Percentiles rank a stretch among this genome's conserved stretches.
Conservation (phyloP, 2,888 invertebrate genomes). For the Microctonus aethiopoides region DNA sequence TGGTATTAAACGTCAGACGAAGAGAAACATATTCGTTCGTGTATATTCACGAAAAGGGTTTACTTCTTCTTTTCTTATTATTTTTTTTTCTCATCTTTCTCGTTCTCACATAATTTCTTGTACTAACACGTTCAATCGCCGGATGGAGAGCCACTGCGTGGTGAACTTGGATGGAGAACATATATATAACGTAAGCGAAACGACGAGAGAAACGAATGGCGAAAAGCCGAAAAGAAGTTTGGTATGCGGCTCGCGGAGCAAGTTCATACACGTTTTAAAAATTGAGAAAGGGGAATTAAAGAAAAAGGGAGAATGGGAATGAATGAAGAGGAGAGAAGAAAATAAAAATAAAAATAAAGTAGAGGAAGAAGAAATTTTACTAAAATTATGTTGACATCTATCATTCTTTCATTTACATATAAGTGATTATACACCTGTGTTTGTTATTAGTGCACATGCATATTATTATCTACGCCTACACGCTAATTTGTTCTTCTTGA, state of each 20-base stretch:
- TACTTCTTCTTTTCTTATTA: background rate
- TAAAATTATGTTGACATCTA: no score
- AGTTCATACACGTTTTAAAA: slow-evolving; percentile 60
- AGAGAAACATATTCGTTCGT: background rate
- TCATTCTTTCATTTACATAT: no score
- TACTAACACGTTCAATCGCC: background rate
- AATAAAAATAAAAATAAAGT: background rate
- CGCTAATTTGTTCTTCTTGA: no score
- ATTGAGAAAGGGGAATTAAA: slow-evolving; percentile 22
- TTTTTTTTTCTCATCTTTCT: background rate
- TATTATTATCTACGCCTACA: no score
- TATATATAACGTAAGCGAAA: slow-evolving; percentile 25
- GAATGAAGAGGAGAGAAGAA: background rate
- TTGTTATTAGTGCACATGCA: no score
- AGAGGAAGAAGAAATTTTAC: slow-evolving; percentile 7
- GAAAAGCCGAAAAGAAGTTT: slow-evolving; percentile 52
- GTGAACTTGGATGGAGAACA: slow-evolving; percentile 9
- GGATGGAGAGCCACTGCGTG: slow-evolving; percentile 32
- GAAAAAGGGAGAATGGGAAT: background rate
- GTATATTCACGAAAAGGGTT: background rate
- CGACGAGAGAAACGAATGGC: slow-evolving; percentile 30
- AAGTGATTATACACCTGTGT: no score
- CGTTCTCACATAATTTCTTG: background rate
- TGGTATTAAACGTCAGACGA: background rate
- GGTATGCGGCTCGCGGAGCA: slow-evolving; percentile 62